phyloP scores from a whole-genome alignment of 2,797 vertebrate species.

The Spinus olivaceus region DNA sequence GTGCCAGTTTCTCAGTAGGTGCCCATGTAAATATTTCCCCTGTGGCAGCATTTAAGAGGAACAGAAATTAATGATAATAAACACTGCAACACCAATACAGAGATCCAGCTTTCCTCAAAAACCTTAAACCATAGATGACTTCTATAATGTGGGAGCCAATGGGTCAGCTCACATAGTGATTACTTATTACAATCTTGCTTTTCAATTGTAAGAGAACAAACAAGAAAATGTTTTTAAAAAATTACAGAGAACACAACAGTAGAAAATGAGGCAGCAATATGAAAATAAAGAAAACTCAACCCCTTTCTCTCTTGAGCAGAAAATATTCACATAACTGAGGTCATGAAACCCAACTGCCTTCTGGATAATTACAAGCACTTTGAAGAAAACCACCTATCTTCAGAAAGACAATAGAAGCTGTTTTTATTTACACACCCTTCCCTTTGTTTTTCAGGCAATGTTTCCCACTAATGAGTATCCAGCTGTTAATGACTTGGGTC shows the following conservation, averaged over 20 bases:
- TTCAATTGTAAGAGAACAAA: neutral
- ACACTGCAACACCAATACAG: neutral
- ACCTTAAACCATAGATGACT: neutral
- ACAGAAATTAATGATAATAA: neutral
- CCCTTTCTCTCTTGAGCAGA: neutral
- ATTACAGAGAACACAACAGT: neutral
- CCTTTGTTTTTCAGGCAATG: neutral
- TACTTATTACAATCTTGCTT: neutral
- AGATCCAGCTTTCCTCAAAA: neutral
- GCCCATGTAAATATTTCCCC: neutral
- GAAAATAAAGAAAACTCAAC: neutral
- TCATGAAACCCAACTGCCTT: neutral
- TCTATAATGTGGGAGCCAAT: neutral
- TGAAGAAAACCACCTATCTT: slow-evolving; percentile 12
- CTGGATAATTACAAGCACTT: neutral
- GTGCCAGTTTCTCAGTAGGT: neutral
- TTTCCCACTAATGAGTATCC: neutral
- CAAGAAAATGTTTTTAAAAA: neutral
- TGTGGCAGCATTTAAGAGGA: neutral
- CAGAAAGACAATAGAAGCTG: slow-evolving; percentile 7
- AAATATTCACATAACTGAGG: neutral
- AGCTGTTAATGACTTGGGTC: neutral
- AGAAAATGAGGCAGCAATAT: neutral
- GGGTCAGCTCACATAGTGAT: neutral
- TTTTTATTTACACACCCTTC: neutral